Evolutionary conservation across 2,113 vertebrate species (phyloP), one percentile per base, ranked within the genome.

Genomic region (Neopipo cinnamomea): DNA sequence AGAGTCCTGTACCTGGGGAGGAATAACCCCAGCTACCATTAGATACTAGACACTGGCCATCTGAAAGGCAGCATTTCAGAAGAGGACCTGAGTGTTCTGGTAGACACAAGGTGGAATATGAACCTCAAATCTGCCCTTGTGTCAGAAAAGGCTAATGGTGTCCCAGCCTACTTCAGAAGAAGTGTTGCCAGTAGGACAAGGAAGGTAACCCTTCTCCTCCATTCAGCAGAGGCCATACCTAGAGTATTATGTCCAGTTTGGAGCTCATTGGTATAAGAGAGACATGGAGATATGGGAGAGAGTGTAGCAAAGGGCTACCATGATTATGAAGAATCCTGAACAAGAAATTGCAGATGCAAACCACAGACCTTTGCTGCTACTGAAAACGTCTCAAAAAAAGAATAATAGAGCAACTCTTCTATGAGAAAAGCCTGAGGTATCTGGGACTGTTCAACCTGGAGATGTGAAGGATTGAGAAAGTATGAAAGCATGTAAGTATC

Each of bases 1-100:
- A 14, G 35, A 20, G 37, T 62, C 27, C 52, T 47, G 14, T 24
- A 53, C 5, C 11, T 58, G 13, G 15, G 14, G 23, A 67, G 52
- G 23, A 63, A 61, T 15, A 67, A 19, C 2, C 6, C 15, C 12
- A 62, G 8, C 9, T 35, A 42, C 10, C 35, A 14, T 14, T 39
- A 25, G 23, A n/a, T 47, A 24, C 4, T 14, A n/a, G 63, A 44
- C 0, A 0, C 8, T 50, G 25, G 5, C 3, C 7, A 33, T 5
- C 19, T 55, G 28, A 28, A 94, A 74, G 19, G 7, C 17, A 37
- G 4, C 22, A 82, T 82, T 66, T n/a, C 66, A 88, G 71, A 65
- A 78, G 50, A 73, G 0, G 0, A 28, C 13, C 7, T 28, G 14
- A 3, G 5, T 3, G 8, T 63, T 21, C 21, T 7, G 0, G 14